Conservation (phyloP, 1,140 invertebrate species). For the Drosophila sp. region DNA sequence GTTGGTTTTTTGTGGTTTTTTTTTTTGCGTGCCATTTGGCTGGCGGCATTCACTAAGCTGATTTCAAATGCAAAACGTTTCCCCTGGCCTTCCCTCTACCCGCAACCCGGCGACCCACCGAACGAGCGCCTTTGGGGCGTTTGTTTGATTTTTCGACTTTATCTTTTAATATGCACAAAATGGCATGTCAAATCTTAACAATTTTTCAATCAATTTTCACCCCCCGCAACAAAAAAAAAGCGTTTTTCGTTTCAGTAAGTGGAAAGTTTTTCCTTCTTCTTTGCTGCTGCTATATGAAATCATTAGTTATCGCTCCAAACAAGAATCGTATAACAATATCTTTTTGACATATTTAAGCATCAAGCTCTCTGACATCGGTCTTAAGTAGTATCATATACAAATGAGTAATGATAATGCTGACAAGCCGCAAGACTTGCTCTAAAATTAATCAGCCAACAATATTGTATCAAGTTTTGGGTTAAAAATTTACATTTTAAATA, state of each 20-base stretch:
- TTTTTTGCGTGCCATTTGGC: conserved; percentile 61
- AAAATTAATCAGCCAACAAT: not conserved
- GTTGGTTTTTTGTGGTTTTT: conserved; percentile 19
- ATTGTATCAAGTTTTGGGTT: not conserved
- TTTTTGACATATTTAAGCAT: too few relatives aligned
- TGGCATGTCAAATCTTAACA: conserved; percentile 74
- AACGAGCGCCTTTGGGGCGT: conserved; percentile 34
- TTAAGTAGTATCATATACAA: not conserved
- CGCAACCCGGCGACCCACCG: conserved; percentile 19
- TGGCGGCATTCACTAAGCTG: conserved; percentile 23
- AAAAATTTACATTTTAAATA: not conserved
- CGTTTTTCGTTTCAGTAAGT: conserved; percentile 32
- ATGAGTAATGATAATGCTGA: conserved; percentile 4
- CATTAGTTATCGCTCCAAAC: conserved; percentile 17
- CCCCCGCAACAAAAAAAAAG: not conserved
- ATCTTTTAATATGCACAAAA: conserved; percentile 77
- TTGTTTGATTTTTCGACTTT: conserved; percentile 70
- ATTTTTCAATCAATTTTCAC: conserved; percentile 71
- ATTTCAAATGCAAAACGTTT: conserved; percentile 60
- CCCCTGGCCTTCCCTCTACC: not conserved
- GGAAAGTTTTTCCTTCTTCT: conserved; percentile 4
- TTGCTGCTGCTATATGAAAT: not conserved
- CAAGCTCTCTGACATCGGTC: not conserved
- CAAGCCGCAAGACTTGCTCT: not conserved
- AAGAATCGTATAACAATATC: conserved; percentile 9